phyloP scores from a whole-genome alignment of 2,113 vertebrate genomes.

The Thryonomys swinderianus region DNA sequence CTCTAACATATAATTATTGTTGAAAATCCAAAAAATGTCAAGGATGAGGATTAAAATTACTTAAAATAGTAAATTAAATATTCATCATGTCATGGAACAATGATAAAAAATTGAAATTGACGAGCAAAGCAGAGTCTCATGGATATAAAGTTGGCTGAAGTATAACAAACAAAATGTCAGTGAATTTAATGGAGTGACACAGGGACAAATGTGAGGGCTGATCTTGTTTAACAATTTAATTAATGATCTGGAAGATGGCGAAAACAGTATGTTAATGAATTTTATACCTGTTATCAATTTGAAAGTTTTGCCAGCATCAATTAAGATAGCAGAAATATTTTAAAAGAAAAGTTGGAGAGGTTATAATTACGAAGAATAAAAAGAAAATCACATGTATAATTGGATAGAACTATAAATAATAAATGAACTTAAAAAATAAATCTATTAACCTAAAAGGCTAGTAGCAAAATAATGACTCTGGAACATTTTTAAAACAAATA shows the following conservation, averaged over 20 bases:
- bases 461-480: neutral
- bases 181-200: slow-evolving; percentile 69
- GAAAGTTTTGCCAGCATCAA: slow-evolving; percentile 66
- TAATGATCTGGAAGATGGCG: slow-evolving; percentile 76
- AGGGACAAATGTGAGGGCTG: slow-evolving; percentile 62
- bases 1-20: neutral
- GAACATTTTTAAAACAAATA: neutral
- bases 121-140: slow-evolving; percentile 33
- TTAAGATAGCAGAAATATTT: slow-evolving; percentile 62
- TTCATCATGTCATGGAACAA: slow-evolving; percentile 1
- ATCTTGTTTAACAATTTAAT: slow-evolving; percentile 78
- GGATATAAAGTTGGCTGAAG: slow-evolving; percentile 66
- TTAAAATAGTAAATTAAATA: slow-evolving; percentile 55
- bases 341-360: slow-evolving; percentile 47
- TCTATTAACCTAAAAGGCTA: neutral
- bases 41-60: neutral
- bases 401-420: slow-evolving; percentile 2
- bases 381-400: neutral
- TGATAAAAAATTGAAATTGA: slow-evolving; percentile 66
- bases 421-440: neutral
- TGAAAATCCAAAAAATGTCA: slow-evolving; percentile 2
- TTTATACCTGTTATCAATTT: slow-evolving; percentile 53
- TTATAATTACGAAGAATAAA: slow-evolving; percentile 20
- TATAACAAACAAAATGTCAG: slow-evolving; percentile 72
- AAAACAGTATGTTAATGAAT: slow-evolving; percentile 74